Conservation (phyloP, 2,797 vertebrate species). For the Apogon hyalosoma region DNA sequence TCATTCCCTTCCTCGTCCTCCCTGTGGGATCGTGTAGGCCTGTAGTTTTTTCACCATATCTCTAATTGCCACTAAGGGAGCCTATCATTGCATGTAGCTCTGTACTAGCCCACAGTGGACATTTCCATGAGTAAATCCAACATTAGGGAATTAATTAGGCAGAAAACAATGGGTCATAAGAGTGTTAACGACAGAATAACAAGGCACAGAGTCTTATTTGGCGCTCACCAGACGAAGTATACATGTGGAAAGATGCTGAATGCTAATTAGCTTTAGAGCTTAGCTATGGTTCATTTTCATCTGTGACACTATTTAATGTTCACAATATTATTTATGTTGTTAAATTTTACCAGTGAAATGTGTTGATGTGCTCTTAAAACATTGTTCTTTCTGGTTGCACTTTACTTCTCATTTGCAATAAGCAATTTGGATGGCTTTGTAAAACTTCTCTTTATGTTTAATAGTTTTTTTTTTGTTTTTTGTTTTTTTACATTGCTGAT, state of each 20-base stretch:
- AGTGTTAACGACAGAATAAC: conserved; percentile 83
- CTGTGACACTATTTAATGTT: conserved; percentile 35
- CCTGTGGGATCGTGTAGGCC: conserved; percentile 58
- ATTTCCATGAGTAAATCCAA: conserved; percentile 80
- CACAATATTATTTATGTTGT: conserved; percentile 29
- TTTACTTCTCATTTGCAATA: neutral
- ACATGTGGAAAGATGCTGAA: conserved; percentile 54
- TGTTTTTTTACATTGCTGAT: neutral
- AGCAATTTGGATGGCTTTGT: neutral
- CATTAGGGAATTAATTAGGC: conserved; percentile 86
- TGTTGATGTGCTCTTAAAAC: conserved; percentile 13
- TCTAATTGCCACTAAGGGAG: conserved; percentile 80
- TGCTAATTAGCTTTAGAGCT: conserved; percentile 71
- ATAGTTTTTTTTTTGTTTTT: neutral
- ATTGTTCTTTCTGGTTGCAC: neutral
- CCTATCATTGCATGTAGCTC: conserved; percentile 60
- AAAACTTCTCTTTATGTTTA: conserved; percentile 1
- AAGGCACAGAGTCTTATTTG: conserved; percentile 74
- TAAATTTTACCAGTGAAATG: conserved; percentile 4
- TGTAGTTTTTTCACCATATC: conserved; percentile 71
- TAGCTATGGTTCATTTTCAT: conserved; percentile 49
- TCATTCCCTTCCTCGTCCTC: conserved; percentile 49
- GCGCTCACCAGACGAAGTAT: conserved; percentile 63
- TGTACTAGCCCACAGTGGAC: conserved; percentile 67
- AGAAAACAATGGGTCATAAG: conserved; percentile 84